Percentiles rank a stretch among this genome's conserved stretches.
These are phyloP conservation scores for Agrilus cyanescens DNA, from an alignment of 2,888 invertebrate species.

Conservation along the genomic window DNA sequence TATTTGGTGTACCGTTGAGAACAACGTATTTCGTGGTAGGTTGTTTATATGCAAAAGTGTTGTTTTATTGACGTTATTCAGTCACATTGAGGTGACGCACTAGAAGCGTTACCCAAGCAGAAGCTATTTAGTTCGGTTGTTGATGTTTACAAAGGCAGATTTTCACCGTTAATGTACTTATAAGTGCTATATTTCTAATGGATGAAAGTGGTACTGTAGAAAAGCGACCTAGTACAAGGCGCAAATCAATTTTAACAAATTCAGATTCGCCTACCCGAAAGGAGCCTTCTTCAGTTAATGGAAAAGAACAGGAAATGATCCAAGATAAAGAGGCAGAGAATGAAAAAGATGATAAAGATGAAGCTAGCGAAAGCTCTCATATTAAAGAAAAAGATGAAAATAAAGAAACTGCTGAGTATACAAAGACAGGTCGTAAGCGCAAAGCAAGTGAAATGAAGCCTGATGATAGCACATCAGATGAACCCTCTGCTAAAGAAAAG, in stretches of 20 bases:
- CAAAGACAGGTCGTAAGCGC: constrained; percentile 15
- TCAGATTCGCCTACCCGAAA: not conserved
- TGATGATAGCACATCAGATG: constrained; percentile 17
- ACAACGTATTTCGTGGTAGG: too few relatives aligned
- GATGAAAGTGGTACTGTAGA: too few relatives aligned
- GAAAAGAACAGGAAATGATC: not conserved
- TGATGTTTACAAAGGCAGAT: too few relatives aligned
- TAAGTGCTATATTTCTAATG: too few relatives aligned
- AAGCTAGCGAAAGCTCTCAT: not conserved
- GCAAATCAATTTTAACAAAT: not conserved
- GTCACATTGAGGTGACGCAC: not conserved
- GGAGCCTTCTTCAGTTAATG: not conserved
- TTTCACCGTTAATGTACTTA: too few relatives aligned
- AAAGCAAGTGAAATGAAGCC: constrained; percentile 19
- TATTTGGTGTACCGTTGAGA: too few relatives aligned
- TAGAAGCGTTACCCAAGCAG: not conserved
- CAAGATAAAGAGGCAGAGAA: not conserved
- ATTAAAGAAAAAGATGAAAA: not conserved
- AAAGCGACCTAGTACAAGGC: not conserved
- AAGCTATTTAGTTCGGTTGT: not conserved
- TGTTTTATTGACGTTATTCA: too few relatives aligned
- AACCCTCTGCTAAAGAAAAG: constrained; percentile 10
- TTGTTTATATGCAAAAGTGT: too few relatives aligned
- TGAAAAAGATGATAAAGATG: not conserved
- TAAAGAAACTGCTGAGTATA: constrained; percentile 5